Conservation (phyloP, 2,113 vertebrate genomes). For the Xenopus borealis region DNA sequence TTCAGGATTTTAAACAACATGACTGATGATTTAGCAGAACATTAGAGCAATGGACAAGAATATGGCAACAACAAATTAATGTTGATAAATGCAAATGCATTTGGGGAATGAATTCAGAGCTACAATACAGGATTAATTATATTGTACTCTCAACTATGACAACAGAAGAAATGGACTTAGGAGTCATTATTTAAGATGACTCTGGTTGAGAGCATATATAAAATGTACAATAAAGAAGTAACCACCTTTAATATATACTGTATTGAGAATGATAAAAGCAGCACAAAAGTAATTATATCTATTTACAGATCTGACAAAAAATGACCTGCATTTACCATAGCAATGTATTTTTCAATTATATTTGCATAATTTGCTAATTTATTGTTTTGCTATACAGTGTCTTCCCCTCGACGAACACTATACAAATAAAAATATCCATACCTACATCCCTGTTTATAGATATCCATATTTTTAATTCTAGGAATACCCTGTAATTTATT, state of each 20-base stretch:
- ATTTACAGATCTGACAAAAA: too few relatives aligned
- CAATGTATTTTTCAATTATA: too few relatives aligned
- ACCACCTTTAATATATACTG: not conserved
- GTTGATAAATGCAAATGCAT: constrained; percentile 37
- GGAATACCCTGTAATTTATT: too few relatives aligned
- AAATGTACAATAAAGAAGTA: not conserved
- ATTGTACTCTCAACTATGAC: not conserved
- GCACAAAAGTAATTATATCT: not conserved
- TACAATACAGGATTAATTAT: constrained; percentile 18
- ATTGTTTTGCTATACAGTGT: too few relatives aligned
- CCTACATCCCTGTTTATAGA: too few relatives aligned
- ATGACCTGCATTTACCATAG: too few relatives aligned
- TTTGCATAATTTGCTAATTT: too few relatives aligned
- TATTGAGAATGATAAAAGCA: not conserved
- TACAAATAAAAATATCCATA: too few relatives aligned
- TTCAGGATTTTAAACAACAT: constrained; percentile 9
- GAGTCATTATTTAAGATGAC: constrained; percentile 18
- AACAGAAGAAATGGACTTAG: not conserved
- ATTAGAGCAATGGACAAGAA: constrained; percentile 29
- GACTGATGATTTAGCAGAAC: constrained; percentile 30
- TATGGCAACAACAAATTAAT: constrained; percentile 23
- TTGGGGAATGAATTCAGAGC: constrained; percentile 17
- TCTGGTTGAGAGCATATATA: not conserved
- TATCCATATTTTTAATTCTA: too few relatives aligned
- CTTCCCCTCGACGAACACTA: too few relatives aligned